Base-by-base conservation (phyloP, 2,797 vertebrate species). In the Sciaenops ocellatus region DNA sequence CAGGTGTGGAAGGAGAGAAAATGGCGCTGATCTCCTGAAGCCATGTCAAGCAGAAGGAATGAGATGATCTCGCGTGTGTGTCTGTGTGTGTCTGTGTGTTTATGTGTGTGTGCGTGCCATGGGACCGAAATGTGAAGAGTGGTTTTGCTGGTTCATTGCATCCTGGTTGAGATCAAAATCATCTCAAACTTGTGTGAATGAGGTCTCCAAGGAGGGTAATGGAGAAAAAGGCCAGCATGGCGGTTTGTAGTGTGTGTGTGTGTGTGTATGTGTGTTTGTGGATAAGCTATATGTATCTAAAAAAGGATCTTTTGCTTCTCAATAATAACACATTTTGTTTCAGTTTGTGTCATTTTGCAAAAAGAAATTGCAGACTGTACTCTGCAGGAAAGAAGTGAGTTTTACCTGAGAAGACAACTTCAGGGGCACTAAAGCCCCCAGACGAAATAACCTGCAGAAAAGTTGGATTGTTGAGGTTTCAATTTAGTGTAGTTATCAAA, bases 61-160 rank as follows among this genome's bases (percentile, higher is more conserved):
- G 73, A 48, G 75, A 74, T 1, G 56, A 62, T 67, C 52, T 72
- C 55, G 7, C 28, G 48, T 44, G 26, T 8, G 30, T 61, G 54
- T 46, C 41, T 55, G 67, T 13, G 34, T 56, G 38, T 34, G 64
- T 38, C 10, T 22, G 3, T 30, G 28, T 9, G 18, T 67, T 61
- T 56, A 18, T 48, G 63, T 48, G 66, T 48, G 18, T 17, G 70
- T 50, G 54, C 63, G 47, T 56, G 57, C 73, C 69, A 52, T 70
- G 85, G 87, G 87, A 87, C 76, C 20, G 28, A 79, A 81, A 81
- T 82, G 75, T 80, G 87, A 82, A 82, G 87, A 85, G 89, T 69
- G 84, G 66, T 89, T 93, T 92, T 90, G 76, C 85, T 89, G 91
- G 85, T 90, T 93, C 90, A 90, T 20, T 91, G 90, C 84, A 63